These are phyloP conservation scores for Atractosteus spatula DNA, from an alignment of 2,113 vertebrate genomes.

Conservation along the genomic window DNA sequence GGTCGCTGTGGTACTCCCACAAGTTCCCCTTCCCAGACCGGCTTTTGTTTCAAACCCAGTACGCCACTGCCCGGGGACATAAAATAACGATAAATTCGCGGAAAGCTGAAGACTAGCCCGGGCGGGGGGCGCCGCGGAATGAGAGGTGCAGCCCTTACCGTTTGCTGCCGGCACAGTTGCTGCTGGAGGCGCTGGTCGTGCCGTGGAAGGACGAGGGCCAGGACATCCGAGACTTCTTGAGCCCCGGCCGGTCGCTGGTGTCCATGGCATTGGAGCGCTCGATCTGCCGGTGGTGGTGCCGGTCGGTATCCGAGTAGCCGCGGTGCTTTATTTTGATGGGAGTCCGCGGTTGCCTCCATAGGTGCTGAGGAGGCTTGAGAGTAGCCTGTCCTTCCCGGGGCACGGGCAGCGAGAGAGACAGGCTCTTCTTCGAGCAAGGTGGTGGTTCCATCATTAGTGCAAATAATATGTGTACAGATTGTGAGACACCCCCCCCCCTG, in stretches of 20 bases:
- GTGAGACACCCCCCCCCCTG: not conserved
- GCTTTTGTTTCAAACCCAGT: not conserved
- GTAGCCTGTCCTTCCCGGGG: constrained; percentile 84
- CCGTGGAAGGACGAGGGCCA: constrained; percentile 94
- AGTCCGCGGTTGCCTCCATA: constrained; percentile 88
- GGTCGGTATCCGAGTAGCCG: constrained; percentile 79
- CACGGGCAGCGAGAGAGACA: constrained; percentile 84
- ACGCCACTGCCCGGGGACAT: no score
- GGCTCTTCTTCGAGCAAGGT: constrained; percentile 79
- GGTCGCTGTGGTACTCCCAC: constrained; percentile 60
- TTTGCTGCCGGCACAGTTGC: constrained; percentile 66
- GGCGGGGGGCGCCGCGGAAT: no score
- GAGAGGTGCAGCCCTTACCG: constrained; percentile 56
- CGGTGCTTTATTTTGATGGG: constrained; percentile 79
- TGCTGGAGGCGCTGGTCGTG: constrained; percentile 73
- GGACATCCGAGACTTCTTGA: constrained; percentile 89
- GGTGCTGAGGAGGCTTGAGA: constrained; percentile 83
- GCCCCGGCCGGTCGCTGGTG: constrained; percentile 84
- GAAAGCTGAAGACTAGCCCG: no score
- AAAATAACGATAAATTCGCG: no score
- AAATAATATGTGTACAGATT: constrained; percentile 28
- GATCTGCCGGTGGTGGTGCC: constrained; percentile 79
- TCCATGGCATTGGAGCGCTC: constrained; percentile 92
- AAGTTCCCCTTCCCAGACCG: constrained; percentile 57
- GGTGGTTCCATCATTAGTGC: constrained; percentile 80